Conservation (phyloP, 2,797 vertebrate genomes). For the Siniperca scherzeri region DNA sequence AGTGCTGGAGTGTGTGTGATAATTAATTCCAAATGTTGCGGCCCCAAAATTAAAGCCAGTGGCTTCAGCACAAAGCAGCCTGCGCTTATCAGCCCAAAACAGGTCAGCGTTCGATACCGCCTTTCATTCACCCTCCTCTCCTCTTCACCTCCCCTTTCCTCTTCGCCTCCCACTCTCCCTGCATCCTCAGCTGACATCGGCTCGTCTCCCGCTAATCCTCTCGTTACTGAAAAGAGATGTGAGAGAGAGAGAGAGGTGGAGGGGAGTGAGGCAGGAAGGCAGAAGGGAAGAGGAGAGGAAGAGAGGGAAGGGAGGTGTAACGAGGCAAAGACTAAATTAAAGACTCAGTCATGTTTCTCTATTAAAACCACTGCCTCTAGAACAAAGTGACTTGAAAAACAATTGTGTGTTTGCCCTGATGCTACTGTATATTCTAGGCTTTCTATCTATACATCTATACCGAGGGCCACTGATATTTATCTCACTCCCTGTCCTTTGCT, state of each 20-base stretch:
- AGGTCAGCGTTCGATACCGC: conserved; percentile 87
- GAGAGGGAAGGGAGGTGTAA: conserved; percentile 32
- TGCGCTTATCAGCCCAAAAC: conserved; percentile 87
- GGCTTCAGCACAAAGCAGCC: conserved; percentile 81
- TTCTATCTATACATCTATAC: conserved; percentile 72
- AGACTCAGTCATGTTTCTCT: conserved; percentile 69
- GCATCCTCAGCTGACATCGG: conserved; percentile 82
- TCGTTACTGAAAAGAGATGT: conserved; percentile 83
- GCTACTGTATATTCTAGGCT: conserved; percentile 39
- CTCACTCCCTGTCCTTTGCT: conserved; percentile 64
- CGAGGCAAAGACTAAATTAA: conserved; percentile 65
- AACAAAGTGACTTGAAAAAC: conserved; percentile 43
- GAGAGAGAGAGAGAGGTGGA: conserved; percentile 42
- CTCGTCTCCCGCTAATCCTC: conserved; percentile 84
- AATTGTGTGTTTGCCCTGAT: conserved; percentile 51
- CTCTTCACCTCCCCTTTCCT: conserved; percentile 73
- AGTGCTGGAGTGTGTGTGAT: conserved; percentile 78
- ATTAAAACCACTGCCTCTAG: conserved; percentile 65
- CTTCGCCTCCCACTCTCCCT: conserved; percentile 68
- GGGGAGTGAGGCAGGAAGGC: conserved; percentile 22
- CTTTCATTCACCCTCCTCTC: conserved; percentile 80
- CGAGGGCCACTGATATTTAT: conserved; percentile 77
- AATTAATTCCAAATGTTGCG: conserved; percentile 88
- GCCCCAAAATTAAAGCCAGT: conserved; percentile 86
- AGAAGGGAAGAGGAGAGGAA: conserved; percentile 20